phyloP scores from a whole-genome alignment of 2,113 vertebrate species.

The Channa argus region DNA sequence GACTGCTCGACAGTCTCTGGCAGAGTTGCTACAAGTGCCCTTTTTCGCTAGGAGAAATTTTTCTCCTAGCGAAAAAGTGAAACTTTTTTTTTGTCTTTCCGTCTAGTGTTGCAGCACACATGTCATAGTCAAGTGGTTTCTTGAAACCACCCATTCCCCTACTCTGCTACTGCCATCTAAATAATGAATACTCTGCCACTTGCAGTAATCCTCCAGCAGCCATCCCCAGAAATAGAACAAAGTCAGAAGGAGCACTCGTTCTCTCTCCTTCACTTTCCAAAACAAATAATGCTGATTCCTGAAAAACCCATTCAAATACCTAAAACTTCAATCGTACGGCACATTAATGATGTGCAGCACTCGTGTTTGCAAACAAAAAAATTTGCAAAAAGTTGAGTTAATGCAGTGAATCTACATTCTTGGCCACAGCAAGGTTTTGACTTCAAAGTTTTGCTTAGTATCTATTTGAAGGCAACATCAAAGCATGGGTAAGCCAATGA shows the following conservation, averaged over 20 bases:
- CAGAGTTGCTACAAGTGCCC: slow-evolving; percentile 67
- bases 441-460: slow-evolving; percentile 69
- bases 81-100: slow-evolving; percentile 51
- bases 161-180: slow-evolving; percentile 74
- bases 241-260: slow-evolving; percentile 65
- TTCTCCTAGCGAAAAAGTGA: slow-evolving; percentile 26
- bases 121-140: slow-evolving; percentile 78
- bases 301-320: slow-evolving; percentile 40
- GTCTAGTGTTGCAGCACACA: slow-evolving; percentile 73
- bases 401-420: slow-evolving; percentile 49
- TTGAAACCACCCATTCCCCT: slow-evolving; percentile 67
- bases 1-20: slow-evolving; percentile 53
- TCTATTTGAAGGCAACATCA: slow-evolving; percentile 75
- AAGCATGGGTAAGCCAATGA: slow-evolving; percentile 64
- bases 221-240: slow-evolving; percentile 80
- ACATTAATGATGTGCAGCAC: slow-evolving; percentile 33
- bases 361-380: slow-evolving; percentile 19
- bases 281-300: slow-evolving; percentile 73
- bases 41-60: slow-evolving; percentile 29
- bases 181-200: slow-evolving; percentile 81
- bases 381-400: not conserved
- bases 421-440: slow-evolving; percentile 53
- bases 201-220: slow-evolving; percentile 61
- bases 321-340: not conserved
- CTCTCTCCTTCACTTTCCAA: slow-evolving; percentile 70